A percentile compares a stretch with the other conserved stretches of the same genome.
phyloP scores from a whole-genome alignment of 2,888 invertebrate species.

The Heliconius ismenius region DNA sequence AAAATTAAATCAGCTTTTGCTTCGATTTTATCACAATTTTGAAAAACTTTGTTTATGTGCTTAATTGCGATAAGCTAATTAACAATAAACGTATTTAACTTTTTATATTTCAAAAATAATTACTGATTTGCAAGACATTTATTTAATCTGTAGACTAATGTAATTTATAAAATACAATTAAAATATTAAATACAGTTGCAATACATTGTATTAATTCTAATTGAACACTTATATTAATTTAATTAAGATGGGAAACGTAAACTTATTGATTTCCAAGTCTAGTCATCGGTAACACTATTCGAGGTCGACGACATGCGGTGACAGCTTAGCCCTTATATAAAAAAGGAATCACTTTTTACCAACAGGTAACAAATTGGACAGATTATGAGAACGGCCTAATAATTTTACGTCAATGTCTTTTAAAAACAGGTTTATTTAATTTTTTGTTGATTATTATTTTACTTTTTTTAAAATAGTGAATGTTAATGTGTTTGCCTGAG shows the following conservation, averaged over 20 bases:
- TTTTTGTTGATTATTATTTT: not conserved
- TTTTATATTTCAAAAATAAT: too few species aligned
- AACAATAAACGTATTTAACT: too few species aligned
- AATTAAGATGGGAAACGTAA: slow-evolving; percentile 24
- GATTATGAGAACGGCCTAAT: not conserved
- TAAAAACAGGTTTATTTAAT: not conserved
- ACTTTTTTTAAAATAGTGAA: not conserved
- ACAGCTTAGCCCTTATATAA: slow-evolving; percentile 32
- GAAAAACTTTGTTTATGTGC: too few species aligned
- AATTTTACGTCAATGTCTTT: not conserved
- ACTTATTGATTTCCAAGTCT: slow-evolving; percentile 32
- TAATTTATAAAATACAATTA: not conserved
- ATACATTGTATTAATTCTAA: not conserved
- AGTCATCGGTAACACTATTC: slow-evolving; percentile 33
- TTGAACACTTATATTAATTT: slow-evolving; percentile 21
- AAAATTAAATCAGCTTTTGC: too few species aligned
- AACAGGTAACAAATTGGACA: not conserved
- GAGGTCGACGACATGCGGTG: slow-evolving; percentile 35
- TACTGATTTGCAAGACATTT: too few species aligned
- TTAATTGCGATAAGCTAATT: too few species aligned
- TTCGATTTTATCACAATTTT: too few species aligned
- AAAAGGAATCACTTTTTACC: slow-evolving; percentile 16
- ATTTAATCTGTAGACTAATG: not conserved
- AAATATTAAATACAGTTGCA: not conserved
- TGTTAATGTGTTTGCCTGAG: slow-evolving; percentile 1